Conservation (phyloP, 2,888 invertebrate species). For the Nasonia oneida region DNA sequence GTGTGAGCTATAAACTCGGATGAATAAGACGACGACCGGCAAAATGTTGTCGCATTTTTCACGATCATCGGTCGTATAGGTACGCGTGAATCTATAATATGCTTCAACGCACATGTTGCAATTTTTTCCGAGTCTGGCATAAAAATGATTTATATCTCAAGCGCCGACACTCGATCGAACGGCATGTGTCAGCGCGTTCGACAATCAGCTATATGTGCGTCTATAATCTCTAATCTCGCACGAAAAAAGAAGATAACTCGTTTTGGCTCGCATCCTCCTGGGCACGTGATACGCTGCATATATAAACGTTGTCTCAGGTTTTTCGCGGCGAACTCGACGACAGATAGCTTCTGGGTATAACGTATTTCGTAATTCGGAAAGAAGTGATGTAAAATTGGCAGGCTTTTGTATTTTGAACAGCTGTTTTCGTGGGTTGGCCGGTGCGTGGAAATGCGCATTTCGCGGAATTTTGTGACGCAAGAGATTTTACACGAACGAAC, state of each 20-base stretch:
- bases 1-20: no score
- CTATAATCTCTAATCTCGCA: background rate
- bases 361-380: background rate
- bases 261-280: background rate
- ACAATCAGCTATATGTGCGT: background rate
- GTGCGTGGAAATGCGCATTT: background rate
- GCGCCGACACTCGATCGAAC: background rate
- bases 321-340: background rate
- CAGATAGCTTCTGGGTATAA: background rate
- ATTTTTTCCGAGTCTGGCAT: background rate
- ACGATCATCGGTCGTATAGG: background rate
- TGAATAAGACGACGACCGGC: no score
- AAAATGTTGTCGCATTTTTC: background rate
- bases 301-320: background rate
- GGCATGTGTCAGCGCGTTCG: background rate
- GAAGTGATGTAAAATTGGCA: conserved; percentile 6
- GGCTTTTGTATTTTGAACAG: background rate
- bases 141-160: background rate
- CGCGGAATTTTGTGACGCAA: background rate
- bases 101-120: background rate
- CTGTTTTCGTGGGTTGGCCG: background rate
- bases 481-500: no score
- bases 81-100: background rate
- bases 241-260: background rate
- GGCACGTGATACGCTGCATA: background rate